These are phyloP conservation scores for Caenorhabditis brenneri DNA, from an alignment of 1,140 invertebrate genomes.

Conservation along the genomic window DNA sequence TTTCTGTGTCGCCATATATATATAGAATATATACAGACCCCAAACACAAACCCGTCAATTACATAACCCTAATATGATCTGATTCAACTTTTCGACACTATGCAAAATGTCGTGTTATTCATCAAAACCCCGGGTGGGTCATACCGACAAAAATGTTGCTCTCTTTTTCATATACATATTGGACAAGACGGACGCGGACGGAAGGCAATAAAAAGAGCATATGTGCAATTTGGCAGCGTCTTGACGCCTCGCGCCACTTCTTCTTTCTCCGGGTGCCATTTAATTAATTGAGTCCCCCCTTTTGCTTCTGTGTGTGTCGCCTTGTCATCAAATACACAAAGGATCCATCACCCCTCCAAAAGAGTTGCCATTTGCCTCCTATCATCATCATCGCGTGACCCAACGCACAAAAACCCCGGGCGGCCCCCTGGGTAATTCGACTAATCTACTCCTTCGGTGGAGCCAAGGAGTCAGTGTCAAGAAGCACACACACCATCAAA, in stretches of 20 bases:
- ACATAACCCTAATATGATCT: constrained; percentile 42
- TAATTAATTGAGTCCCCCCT: constrained; percentile 16
- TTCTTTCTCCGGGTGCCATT: not conserved
- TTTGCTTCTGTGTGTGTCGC: no score
- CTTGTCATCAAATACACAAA: not conserved
- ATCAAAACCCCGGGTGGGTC: no score
- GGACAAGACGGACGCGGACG: no score
- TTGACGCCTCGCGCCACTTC: not conserved
- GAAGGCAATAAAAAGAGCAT: not conserved
- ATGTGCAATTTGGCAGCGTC: not conserved
- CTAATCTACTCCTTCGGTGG: not conserved
- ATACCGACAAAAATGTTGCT: constrained; percentile 15
- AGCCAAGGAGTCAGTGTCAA: not conserved
- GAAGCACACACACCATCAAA: not conserved
- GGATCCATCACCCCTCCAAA: not conserved
- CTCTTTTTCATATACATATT: no score
- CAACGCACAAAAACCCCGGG: not conserved
- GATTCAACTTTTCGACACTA: no score
- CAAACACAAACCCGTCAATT: constrained; percentile 23
- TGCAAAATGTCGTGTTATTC: no score
- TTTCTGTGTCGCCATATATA: not conserved
- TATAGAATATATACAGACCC: not conserved
- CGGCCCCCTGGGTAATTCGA: constrained; percentile 3
- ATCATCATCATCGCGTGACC: not conserved
- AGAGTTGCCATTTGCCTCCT: not conserved